Conservation (phyloP, 1,140 invertebrate species). For the Leptinotarsa undecemlineata region DNA sequence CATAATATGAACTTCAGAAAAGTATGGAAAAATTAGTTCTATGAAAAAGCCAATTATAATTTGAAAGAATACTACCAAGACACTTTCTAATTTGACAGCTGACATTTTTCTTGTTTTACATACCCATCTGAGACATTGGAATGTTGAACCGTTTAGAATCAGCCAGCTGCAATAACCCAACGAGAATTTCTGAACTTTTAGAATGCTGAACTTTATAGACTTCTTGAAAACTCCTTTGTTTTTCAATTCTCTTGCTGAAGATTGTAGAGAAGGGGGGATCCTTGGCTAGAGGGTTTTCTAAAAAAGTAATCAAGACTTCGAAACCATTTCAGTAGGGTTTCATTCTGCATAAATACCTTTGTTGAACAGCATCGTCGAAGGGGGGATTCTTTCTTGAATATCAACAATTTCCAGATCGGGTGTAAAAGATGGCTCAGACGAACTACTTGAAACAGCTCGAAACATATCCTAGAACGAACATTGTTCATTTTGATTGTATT, state of each 20-base stretch:
- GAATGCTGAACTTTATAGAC: constrained; percentile 56
- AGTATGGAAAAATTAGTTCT: too few species aligned
- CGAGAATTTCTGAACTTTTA: constrained; percentile 53
- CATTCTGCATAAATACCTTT: constrained; percentile 33
- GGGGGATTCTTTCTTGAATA: constrained; percentile 34
- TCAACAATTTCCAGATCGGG: constrained; percentile 38
- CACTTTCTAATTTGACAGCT: too few species aligned
- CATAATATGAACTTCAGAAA: too few species aligned
- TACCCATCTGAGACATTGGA: constrained; percentile 52
- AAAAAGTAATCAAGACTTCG: constrained; percentile 17
- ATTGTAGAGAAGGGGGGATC: constrained; percentile 42
- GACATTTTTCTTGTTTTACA: constrained; percentile 34
- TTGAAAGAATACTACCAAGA: too few species aligned
- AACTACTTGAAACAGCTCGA: constrained; percentile 29
- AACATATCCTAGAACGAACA: constrained; percentile 40
- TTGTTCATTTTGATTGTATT: too few species aligned
- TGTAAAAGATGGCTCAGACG: constrained; percentile 27
- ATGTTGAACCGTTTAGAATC: constrained; percentile 59
- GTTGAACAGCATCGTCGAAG: constrained; percentile 22
- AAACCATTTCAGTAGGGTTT: background rate
- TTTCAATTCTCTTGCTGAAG: constrained; percentile 56
- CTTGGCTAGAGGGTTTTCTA: constrained; percentile 38
- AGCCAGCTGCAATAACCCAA: constrained; percentile 55
- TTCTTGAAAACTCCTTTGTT: constrained; percentile 56
- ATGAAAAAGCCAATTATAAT: too few species aligned